Conservation (phyloP, 2,888 invertebrate species). For the Melinaea marsaeus region DNA sequence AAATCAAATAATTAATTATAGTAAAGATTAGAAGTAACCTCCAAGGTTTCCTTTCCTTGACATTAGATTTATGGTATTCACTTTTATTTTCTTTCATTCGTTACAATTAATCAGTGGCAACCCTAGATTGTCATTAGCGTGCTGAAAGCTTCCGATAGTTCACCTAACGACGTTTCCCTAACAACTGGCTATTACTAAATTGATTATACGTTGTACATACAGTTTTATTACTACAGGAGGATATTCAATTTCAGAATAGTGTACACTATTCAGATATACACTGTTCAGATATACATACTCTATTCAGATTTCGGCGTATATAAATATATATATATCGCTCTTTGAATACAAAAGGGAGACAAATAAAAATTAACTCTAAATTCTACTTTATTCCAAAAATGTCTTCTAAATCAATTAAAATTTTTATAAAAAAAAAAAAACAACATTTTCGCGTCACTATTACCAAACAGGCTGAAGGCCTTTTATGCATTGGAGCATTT, state of each 20-base stretch:
- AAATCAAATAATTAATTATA: no score
- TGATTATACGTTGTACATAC: neutral
- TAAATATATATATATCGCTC: neutral
- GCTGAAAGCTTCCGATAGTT: slow-evolving; percentile 43
- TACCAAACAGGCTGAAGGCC: no score
- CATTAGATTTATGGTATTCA: slow-evolving; percentile 10
- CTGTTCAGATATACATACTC: neutral
- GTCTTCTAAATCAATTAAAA: no score
- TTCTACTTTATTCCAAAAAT: no score
- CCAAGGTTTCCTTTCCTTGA: neutral
- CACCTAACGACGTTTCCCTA: slow-evolving; percentile 38
- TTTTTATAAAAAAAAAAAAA: no score
- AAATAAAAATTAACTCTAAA: no score
- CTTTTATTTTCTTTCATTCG: slow-evolving; percentile 7
- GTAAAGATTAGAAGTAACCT: no score
- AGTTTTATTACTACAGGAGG: no score
- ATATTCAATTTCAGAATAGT: no score
- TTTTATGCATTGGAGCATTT: no score
- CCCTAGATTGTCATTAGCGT: slow-evolving; percentile 45
- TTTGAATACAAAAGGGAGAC: no score
- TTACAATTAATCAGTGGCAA: slow-evolving; percentile 29
- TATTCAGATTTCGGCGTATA: neutral
- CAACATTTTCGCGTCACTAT: no score
- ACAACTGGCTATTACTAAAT: slow-evolving; percentile 10
- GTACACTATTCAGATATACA: neutral